Evolutionary conservation across 2,797 vertebrate genomes (phyloP).

Genomic region (Anabacerthia variegaticeps): DNA sequence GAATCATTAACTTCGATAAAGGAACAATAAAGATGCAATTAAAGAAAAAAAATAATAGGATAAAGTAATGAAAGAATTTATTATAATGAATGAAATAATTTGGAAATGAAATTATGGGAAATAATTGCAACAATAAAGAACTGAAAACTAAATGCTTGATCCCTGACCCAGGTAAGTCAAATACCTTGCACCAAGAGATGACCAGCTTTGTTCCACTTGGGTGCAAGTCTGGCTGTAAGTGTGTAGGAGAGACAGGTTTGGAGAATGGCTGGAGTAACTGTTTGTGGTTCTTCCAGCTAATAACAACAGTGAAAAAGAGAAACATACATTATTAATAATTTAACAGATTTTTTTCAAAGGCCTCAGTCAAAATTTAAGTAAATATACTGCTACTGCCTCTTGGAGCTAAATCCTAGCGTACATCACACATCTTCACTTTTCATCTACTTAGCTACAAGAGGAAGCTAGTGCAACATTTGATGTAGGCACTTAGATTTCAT

Average conservation of each 20-base stretch:
- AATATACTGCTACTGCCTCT: background rate
- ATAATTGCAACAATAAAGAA: background rate
- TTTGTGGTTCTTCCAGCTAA: conserved; percentile 77
- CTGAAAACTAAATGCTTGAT: background rate
- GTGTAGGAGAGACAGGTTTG: conserved; percentile 88
- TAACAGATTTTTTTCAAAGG: background rate
- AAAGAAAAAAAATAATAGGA: background rate
- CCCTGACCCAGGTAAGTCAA: background rate
- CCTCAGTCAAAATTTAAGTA: background rate
- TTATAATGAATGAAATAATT: background rate
- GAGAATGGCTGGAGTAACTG: conserved; percentile 80
- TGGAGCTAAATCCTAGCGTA: background rate
- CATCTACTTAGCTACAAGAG: background rate
- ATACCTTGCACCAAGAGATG: conserved; percentile 86
- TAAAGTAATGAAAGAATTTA: background rate
- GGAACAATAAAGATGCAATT: background rate
- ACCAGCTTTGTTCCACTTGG: conserved; percentile 89
- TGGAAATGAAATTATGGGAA: background rate
- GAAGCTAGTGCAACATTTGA: background rate
- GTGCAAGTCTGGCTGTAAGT: conserved; percentile 81
- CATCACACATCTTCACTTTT: background rate
- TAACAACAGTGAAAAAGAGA: background rate
- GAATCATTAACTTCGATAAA: background rate
- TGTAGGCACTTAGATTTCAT: background rate
- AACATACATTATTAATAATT: background rate